Evolutionary conservation across 2,888 invertebrate species (phyloP).

Genomic region (Parnassius orleans): DNA sequence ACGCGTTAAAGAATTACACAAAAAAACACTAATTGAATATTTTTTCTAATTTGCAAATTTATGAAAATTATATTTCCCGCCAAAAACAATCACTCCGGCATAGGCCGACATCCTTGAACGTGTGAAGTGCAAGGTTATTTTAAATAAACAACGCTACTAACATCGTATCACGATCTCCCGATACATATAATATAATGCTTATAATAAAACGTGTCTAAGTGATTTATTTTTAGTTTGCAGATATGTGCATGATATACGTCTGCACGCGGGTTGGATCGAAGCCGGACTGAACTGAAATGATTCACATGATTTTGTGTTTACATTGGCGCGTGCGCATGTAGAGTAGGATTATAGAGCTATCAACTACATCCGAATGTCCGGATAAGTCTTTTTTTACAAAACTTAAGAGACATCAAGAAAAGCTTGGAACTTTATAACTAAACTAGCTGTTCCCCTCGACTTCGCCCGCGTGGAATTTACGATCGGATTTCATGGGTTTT

Average conservation of each 20-base stretch:
- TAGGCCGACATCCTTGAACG: conserved; percentile 10
- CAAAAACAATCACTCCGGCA: conserved; percentile 2
- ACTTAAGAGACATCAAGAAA: not conserved
- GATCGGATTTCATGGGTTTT: no score
- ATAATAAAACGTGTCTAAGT: conserved; percentile 20
- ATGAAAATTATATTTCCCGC: conserved; percentile 15
- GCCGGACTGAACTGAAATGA: conserved; percentile 31
- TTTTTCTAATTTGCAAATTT: not conserved
- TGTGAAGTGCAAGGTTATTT: conserved; percentile 18
- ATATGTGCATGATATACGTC: conserved; percentile 30
- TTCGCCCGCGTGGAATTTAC: no score
- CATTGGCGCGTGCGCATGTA: conserved; percentile 36
- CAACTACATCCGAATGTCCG: not conserved
- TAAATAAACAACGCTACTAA: conserved; percentile 7
- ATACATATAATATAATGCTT: conserved; percentile 1
- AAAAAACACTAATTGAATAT: not conserved
- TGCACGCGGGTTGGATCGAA: conserved; percentile 33
- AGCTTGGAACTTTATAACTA: no score
- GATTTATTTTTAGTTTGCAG: conserved; percentile 24
- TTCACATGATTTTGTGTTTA: conserved; percentile 33
- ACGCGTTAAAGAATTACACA: not conserved
- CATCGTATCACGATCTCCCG: conserved; percentile 3
- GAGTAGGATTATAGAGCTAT: conserved; percentile 1
- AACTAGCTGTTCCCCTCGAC: no score
- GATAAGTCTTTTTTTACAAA: not conserved